Evolutionary conservation across 2,113 vertebrate species (phyloP), one percentile per base, ranked within the genome.

Genomic region (Corythaixoides concolor): DNA sequence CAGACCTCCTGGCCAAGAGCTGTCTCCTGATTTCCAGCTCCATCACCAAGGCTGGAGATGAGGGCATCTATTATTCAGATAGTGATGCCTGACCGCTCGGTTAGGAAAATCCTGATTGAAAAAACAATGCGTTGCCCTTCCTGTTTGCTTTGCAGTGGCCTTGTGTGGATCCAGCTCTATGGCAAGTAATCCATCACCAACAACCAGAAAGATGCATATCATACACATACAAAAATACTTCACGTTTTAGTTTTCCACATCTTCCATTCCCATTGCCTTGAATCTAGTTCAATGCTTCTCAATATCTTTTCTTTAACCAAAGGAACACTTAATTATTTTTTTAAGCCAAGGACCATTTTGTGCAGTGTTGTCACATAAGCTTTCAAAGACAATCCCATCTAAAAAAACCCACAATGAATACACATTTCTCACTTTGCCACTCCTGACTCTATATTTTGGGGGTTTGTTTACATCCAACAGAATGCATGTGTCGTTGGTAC

Each of bases 121-220:
- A 96, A 94, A 63, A 20, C 59, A 90, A 60, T 9, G 1, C 5
- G 10, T 45, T 95, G 79, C 73, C 69, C 69, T 95, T 95, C 84
- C 86, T 95, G 84, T 96, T 95, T 84, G 83, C 60, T 95, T 95
- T 95, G 83, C 86, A 88, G 77, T 67, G 93, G 94, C 95, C 91
- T 86, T 67, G 28, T 47, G 47, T 47, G 41, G 75, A 78, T 82
- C 33, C 80, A 87, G 56, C 72, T 75, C 80, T 52, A 70, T 3
- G 5, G 68, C 69, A 92, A 95, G 66, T 2, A 1, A 89, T 87
- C 80, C 69, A 91, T 81, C 94, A 94, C 66, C 83, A 78, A 39
- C 37, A 77, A 63, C 26, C 76, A 87, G n/a, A 84, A 90, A 81
- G 73, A 84, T 13, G 33, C 2, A 1, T 50, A 70, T 43, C 64